phyloP scores from a whole-genome alignment of 2,797 vertebrate genomes.

The Valencia hispanica region DNA sequence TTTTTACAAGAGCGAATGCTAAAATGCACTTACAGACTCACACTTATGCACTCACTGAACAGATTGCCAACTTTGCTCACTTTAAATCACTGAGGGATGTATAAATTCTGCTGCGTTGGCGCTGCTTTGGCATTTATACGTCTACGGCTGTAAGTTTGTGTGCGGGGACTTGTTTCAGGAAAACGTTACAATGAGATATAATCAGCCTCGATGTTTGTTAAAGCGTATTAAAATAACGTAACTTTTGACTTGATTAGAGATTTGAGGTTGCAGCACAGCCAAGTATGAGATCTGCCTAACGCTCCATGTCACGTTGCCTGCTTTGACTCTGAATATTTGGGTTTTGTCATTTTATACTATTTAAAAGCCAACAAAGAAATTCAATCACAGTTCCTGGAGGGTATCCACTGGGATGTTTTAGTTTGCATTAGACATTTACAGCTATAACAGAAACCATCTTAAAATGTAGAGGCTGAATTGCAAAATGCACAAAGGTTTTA shows the following conservation, averaged over 20 bases:
- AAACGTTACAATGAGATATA: neutral
- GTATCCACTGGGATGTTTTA: neutral
- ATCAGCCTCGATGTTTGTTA: neutral
- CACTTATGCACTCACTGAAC: conserved; percentile 19
- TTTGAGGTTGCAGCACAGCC: neutral
- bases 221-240: neutral
- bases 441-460: neutral
- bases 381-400: neutral
- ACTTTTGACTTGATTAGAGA: neutral
- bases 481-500: neutral
- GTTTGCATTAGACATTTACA: neutral
- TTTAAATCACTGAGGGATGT: conserved; percentile 31
- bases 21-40: conserved; percentile 22
- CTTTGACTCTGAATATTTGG: neutral
- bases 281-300: too few species aligned
- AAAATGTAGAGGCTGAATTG: neutral
- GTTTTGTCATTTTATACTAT: neutral
- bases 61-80: conserved; percentile 1
- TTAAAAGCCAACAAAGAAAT: neutral
- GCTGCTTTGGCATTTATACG: conserved; percentile 18
- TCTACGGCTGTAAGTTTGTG: conserved; percentile 7
- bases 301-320: neutral
- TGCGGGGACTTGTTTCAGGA: conserved; percentile 13
- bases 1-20: conserved; percentile 45
- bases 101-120: conserved; percentile 36